Conservation (phyloP, 2,113 vertebrate genomes). For the Muscicapa adusta region DNA sequence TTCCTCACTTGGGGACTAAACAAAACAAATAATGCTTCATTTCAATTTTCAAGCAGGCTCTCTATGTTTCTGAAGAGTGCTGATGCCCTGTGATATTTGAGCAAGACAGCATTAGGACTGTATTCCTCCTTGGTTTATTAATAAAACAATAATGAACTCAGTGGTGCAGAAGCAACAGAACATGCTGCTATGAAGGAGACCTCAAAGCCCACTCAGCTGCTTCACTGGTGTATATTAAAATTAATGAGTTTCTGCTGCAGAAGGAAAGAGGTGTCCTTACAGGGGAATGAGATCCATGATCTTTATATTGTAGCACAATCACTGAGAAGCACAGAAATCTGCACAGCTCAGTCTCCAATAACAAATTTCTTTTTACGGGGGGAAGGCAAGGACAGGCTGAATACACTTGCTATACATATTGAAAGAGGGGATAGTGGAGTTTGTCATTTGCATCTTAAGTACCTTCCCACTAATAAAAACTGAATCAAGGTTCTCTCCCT, state of each 20-base stretch:
- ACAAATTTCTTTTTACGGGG: background rate
- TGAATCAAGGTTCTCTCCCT: background rate
- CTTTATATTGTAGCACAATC: background rate
- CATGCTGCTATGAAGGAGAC: background rate
- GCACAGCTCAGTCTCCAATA: background rate
- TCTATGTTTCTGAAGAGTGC: background rate
- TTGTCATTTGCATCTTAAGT: constrained; percentile 33
- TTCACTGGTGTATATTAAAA: constrained; percentile 22
- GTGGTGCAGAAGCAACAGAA: constrained; percentile 7
- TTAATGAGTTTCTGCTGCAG: constrained; percentile 15
- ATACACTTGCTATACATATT: background rate
- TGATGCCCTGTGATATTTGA: background rate
- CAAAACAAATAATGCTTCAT: background rate
- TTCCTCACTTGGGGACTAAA: background rate
- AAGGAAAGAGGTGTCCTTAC: background rate
- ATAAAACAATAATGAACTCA: constrained; percentile 36
- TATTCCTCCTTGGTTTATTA: background rate
- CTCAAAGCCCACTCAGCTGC: constrained; percentile 3
- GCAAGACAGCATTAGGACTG: background rate
- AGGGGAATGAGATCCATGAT: constrained; percentile 3
- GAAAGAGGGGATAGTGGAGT: background rate
- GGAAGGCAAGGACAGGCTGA: background rate
- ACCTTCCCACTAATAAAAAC: background rate
- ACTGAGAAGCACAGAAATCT: background rate
- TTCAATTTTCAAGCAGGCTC: background rate